Percentiles rank a stretch among this genome's conserved stretches.
Conservation (phyloP, 2,113 vertebrate species). For the Diphyllodes magnificus region DNA sequence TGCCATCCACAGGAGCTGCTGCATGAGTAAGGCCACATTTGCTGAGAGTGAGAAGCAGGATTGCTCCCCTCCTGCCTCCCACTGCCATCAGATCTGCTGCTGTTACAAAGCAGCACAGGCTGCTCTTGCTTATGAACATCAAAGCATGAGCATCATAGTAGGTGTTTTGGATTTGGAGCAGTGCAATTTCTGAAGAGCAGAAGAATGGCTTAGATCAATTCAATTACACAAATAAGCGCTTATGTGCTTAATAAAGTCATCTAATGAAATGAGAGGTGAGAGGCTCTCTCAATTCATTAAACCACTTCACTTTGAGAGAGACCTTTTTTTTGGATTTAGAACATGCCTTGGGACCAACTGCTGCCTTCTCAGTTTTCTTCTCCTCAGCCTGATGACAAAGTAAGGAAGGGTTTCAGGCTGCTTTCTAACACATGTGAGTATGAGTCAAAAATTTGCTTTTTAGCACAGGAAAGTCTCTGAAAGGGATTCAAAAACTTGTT, state of each 20-base stretch:
- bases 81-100: accelerated
- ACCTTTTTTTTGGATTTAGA: not conserved
- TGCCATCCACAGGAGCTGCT: not conserved
- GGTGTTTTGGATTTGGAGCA: not conserved
- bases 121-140: not conserved
- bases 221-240: not conserved
- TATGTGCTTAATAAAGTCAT: not conserved
- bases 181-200: not conserved
- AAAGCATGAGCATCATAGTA: not conserved
- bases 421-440: not conserved
- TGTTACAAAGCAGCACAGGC: not conserved
- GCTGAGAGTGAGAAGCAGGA: not conserved
- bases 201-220: not conserved
- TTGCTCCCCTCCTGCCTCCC: not conserved
- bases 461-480: not conserved
- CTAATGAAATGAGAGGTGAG: not conserved
- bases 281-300: not conserved
- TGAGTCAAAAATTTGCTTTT: not conserved
- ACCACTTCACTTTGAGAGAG: not conserved
- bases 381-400: not conserved
- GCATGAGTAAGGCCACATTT: not conserved
- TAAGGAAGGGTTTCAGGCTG: not conserved
- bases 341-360: not conserved
- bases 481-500: not conserved
- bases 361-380: not conserved